Base-by-base conservation (phyloP, 2,888 invertebrate species). In the Clivina fossor region DNA sequence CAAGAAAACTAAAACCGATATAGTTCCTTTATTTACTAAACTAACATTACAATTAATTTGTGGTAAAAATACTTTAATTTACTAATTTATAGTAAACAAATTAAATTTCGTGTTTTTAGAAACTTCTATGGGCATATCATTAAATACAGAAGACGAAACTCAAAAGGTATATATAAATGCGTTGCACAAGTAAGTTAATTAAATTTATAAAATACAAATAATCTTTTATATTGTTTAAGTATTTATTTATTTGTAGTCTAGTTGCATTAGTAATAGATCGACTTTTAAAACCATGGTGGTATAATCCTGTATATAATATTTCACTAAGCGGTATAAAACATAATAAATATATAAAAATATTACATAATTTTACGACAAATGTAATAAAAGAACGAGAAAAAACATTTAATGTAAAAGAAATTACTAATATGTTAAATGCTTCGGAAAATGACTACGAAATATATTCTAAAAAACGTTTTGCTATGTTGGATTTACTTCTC, bases 401-500 rank as follows among this genome's bases (percentile, higher is more conserved):
- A 13, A 56, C n/a, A 11, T 56, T 50, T 50, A 47, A 38, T 16
- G 37, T 16, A 5, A 50, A 44, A 22, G 32, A 20, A 11, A 7
- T 30, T 9, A 16, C 37, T 13, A 44, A 50, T 4, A 20, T n/a
- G 7, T 24, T 16, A 37, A 24, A 37, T 2, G 9, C 4, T 7
- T 4, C 4, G 4, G 43, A 49, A 7, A 9, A 18, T 4, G 41
- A 30, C 18, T 33, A 15, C 40, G 33, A 5, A 22, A 9, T 16
- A 18, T 30, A 19, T 30, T 11, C 24, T 16, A 50, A 50, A 22
- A 49, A 50, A 44, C 35, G 40, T 3, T 44, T 41, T 20, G 49
- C 56, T 18, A 50, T 56, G 50, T 28, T 56, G 4, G 56, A 56
- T 37, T 30, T 37, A 8, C 20, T 56, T n/a, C 41, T 56, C n/a